phyloP scores from a whole-genome alignment of 2,797 vertebrate genomes.

The Danio jaintianensis region DNA sequence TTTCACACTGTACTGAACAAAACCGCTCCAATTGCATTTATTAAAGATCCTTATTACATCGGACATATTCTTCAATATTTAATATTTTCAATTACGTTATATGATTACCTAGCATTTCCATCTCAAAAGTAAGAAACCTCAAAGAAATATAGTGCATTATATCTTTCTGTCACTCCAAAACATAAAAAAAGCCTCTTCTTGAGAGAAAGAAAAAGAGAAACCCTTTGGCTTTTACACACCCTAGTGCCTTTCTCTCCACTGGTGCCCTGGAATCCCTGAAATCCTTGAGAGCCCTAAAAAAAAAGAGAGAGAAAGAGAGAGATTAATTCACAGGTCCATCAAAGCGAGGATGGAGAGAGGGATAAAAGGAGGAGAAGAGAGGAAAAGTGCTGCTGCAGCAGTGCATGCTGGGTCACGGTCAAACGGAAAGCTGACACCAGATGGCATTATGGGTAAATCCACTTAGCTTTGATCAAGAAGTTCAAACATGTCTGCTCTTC shows the following conservation, averaged over 20 bases:
- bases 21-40: too few species aligned
- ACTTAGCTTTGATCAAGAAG: slow-evolving; percentile 74
- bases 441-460: slow-evolving; percentile 69
- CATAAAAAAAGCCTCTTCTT: background rate
- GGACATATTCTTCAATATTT: too few species aligned
- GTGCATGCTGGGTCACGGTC: slow-evolving; percentile 53
- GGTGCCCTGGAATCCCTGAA: slow-evolving; percentile 96
- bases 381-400: slow-evolving; percentile 61
- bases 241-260: slow-evolving; percentile 97
- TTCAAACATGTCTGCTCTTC: slow-evolving; percentile 68
- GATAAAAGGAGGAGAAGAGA: slow-evolving; percentile 53
- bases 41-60: too few species aligned
- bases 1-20: too few species aligned
- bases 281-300: slow-evolving; percentile 90
- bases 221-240: slow-evolving; percentile 77
- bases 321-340: slow-evolving; percentile 60
- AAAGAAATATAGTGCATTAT: too few species aligned
- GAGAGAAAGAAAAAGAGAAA: slow-evolving; percentile 12
- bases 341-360: slow-evolving; percentile 56
- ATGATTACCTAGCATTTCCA: too few species aligned
- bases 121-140: too few species aligned
- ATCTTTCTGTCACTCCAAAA: too few species aligned
- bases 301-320: slow-evolving; percentile 29
- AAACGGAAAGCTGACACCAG: slow-evolving; percentile 65
- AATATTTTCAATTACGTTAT: too few species aligned